phyloP scores from a whole-genome alignment of 1,140 invertebrate genomes.

The Tetramorium parvispinum region DNA sequence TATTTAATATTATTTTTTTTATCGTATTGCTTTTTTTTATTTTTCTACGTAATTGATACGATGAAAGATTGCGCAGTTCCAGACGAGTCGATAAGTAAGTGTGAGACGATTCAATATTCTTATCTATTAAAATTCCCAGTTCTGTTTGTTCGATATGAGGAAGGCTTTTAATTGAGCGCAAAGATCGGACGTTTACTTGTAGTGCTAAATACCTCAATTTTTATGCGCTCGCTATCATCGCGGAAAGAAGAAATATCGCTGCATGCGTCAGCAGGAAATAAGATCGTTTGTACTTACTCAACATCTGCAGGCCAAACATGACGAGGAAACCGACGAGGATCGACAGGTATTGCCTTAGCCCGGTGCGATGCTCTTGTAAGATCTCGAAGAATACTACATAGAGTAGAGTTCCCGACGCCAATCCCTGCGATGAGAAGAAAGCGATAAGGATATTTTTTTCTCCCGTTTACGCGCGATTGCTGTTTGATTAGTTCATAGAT shows the following conservation, averaged over 20 bases:
- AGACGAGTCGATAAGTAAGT: background rate
- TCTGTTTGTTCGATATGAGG: background rate
- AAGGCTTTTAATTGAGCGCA: background rate
- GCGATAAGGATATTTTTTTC: background rate
- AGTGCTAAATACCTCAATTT: background rate
- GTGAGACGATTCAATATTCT: background rate
- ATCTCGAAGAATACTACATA: conserved; percentile 91
- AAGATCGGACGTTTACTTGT: background rate
- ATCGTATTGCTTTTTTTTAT: background rate
- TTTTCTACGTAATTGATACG: background rate
- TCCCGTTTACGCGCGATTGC: too few species aligned
- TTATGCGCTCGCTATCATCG: background rate
- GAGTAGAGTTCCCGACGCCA: conserved; percentile 89
- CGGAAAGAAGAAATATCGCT: background rate
- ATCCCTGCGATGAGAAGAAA: conserved; percentile 82
- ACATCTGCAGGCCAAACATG: conserved; percentile 83
- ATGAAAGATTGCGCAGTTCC: background rate
- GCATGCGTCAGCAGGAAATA: background rate
- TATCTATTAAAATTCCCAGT: conserved; percentile 12
- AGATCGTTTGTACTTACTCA: conserved; percentile 79
- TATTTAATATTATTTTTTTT: background rate
- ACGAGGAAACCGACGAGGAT: conserved; percentile 82
- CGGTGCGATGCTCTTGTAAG: conserved; percentile 86
- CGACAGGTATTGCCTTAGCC: conserved; percentile 81
- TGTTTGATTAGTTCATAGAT: background rate